phyloP scores from a whole-genome alignment of 2,888 invertebrate genomes.

The Spilosoma lubricipeda region DNA sequence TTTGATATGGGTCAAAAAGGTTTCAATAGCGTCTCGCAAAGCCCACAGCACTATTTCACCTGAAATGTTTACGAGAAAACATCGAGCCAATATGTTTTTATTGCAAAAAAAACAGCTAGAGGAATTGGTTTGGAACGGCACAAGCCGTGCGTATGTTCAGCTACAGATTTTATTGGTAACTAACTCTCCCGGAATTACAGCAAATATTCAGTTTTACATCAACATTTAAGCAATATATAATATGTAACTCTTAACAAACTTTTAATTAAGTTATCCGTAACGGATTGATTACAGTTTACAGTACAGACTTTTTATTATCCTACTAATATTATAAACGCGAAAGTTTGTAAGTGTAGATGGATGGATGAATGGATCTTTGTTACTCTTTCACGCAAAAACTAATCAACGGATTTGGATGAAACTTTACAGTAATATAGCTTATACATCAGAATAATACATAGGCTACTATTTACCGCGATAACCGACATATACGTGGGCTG shows the following conservation, averaged over 20 bases:
- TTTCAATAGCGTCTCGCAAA: conserved; percentile 65
- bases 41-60: conserved; percentile 66
- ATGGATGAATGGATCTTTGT: no score
- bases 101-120: conserved; percentile 56
- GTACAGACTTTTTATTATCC: neutral
- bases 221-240: neutral
- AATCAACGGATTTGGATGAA: no score
- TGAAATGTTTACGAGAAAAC: conserved; percentile 59
- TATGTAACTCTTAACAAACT: neutral
- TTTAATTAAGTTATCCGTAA: neutral
- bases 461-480: no score
- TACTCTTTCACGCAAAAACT: no score
- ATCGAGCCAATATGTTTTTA: conserved; percentile 67
- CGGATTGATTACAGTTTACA: neutral
- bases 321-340: no score
- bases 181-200: conserved; percentile 38
- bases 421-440: no score
- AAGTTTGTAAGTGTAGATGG: no score
- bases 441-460: no score
- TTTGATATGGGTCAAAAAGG: conserved; percentile 77
- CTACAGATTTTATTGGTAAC: conserved; percentile 51
- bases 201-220: conserved; percentile 23
- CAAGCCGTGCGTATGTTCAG: conserved; percentile 46
- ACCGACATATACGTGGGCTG: no score
- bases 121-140: conserved; percentile 53